Evolutionary conservation across 2,888 invertebrate species (phyloP), one percentile per base, ranked within the genome.

Genomic region (Mesochorus sp.): DNA sequence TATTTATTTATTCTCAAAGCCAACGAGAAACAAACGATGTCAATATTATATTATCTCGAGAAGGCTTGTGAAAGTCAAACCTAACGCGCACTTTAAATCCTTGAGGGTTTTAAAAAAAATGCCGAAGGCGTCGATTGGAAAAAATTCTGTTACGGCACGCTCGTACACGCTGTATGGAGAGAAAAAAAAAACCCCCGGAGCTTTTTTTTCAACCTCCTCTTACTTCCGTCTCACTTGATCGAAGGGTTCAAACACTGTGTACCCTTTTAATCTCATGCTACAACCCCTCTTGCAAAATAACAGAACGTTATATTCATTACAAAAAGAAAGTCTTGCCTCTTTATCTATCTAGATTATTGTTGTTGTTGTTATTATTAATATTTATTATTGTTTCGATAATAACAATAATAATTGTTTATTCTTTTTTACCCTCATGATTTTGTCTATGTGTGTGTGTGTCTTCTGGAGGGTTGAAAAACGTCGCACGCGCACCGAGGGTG

Each of bases 401-500:
- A 19, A 59, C 49, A 26, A 59, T 57, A 19, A 59, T 59, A 59
- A 47, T 37, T 24, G 44, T 34, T 42, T 26, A 37, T 49, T n/a
- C 37, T 24, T 19, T 24, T 26, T 28, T 49, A 70, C 37, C 37
- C 49, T 59, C 49, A 28, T 59, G n/a, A n/a, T n/a, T n/a, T n/a
- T n/a, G n/a, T n/a, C n/a, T n/a, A n/a, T n/a, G n/a, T n/a, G n/a
- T n/a, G 10, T 24, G 57, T 59, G 17, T 24, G 47, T 26, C n/a
- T 34, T 31, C 49, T 21, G 17, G 49, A 81, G 71, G 77, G 75
- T 81, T 76, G 75, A 73, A 82, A 77, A 28, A 39, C n/a, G n/a
- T 57, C 71, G 74, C 80, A 79, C 83, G 80, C 82, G 81, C 83
- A 82, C 83, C 83, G 82, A 84, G 89, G 88, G 87, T 88, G 86